These are phyloP conservation scores for Xiphophorus couchianus DNA, from an alignment of 2,113 vertebrate species.

Conservation along the genomic window DNA sequence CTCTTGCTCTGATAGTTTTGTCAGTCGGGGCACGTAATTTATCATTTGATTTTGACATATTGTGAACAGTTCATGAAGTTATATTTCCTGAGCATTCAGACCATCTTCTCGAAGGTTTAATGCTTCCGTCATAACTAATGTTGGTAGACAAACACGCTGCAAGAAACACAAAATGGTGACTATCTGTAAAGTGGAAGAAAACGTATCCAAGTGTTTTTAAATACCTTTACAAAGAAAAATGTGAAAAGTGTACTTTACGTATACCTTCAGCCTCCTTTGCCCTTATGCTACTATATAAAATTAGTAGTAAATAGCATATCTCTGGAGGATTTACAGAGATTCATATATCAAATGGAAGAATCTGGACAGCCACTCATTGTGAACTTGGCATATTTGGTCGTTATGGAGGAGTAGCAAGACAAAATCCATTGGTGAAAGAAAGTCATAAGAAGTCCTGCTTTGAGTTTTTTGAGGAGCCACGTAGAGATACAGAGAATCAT, in stretches of 20 bases:
- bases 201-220: too few species aligned
- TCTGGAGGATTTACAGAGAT: not conserved
- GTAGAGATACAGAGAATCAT: too few species aligned
- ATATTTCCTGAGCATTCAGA: not conserved
- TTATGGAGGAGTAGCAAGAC: too few species aligned
- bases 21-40: constrained; percentile 25
- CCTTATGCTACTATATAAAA: not conserved
- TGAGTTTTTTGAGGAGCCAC: too few species aligned
- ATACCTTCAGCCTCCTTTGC: too few species aligned
- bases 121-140: constrained; percentile 34
- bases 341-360: not conserved
- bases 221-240: too few species aligned
- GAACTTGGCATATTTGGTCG: too few species aligned
- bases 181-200: too few species aligned
- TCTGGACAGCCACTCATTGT: not conserved
- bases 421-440: too few species aligned
- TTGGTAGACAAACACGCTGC: constrained; percentile 60
- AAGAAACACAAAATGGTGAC: too few species aligned
- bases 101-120: constrained; percentile 30
- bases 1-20: constrained; percentile 30
- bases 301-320: not conserved
- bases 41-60: constrained; percentile 39
- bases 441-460: too few species aligned
- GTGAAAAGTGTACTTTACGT: too few species aligned
- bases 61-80: constrained; percentile 32